These are phyloP conservation scores for Camponotus vicinus DNA, from an alignment of 1,140 invertebrate genomes.

Conservation along the genomic window DNA sequence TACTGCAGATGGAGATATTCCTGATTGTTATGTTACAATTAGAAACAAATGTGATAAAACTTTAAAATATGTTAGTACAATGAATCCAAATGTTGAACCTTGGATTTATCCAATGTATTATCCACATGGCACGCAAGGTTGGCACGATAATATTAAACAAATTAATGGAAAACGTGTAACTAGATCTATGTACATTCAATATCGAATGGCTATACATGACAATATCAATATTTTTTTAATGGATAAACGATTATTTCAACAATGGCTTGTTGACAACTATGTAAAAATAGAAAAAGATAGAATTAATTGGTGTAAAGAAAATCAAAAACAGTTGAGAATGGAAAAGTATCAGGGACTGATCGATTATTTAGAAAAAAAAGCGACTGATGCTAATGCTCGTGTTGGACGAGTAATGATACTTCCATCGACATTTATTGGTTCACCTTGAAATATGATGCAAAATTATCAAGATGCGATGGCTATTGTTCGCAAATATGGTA, in stretches of 20 bases:
- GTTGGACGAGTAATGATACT: slow-evolving; percentile 2
- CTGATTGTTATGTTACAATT: background rate
- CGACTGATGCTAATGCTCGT: background rate
- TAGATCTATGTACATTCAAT: too few species aligned
- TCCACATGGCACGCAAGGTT: too few species aligned
- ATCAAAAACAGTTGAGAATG: background rate
- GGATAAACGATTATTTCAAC: background rate
- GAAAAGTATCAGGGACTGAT: background rate
- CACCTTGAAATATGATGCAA: slow-evolving; percentile 28
- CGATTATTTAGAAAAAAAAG: background rate
- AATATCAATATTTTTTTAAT: background rate
- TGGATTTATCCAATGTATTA: too few species aligned
- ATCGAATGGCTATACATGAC: too few species aligned
- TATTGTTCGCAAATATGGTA: slow-evolving; percentile 22
- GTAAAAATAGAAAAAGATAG: slow-evolving; percentile 33
- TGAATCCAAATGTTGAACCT: too few species aligned
- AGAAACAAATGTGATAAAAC: background rate
- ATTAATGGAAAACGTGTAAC: too few species aligned
- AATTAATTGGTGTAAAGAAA: slow-evolving; percentile 5
- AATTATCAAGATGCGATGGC: slow-evolving; percentile 37
- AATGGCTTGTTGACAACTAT: slow-evolving; percentile 19
- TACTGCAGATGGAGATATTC: slow-evolving; percentile 8
- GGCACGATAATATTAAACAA: too few species aligned
- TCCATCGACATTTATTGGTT: slow-evolving; percentile 20
- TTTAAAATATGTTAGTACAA: too few species aligned